Base-by-base conservation (phyloP, 2,888 invertebrate species). In the Ceramica pisi region DNA sequence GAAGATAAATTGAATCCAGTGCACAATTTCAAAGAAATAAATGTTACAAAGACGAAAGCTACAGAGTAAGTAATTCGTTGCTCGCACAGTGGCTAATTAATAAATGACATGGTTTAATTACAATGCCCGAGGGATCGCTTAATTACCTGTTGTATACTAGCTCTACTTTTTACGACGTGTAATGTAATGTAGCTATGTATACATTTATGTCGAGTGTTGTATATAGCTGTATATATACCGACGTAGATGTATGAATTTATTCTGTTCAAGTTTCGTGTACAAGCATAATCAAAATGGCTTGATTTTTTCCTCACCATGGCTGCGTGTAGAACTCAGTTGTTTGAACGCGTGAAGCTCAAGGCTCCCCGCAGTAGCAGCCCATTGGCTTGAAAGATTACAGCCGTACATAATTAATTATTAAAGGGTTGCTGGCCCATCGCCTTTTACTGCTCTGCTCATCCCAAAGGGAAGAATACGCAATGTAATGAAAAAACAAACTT, bases 401-500 rank as follows among this genome's bases (percentile, higher is more conserved):
- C 70, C 75, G 67, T 85, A 83, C 73, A 74, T 85, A 83, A 80
- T 85, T 74, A 77, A 85, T 85, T 67, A 85, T 72, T 59, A 83
- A 80, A 85, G 71, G 71, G 86, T 83, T 71, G 66, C 71, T 53
- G 50, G 72, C 46, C 71, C 70, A 71, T 74, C 83, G 81, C 81
- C 70, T 76, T 85, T 85, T 76, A 85, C 83, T 76, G 66, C 73
- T 74, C 81, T 80, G 68, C 72, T 81, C 71, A 80, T 85, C 86
- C 86, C 86, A 69, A 71, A 71, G 84, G 83, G 61, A 84, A 67
- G 81, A 80, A 75, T 72, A 78, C 84, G 71, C 78, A 79, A 70
- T 69, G 80, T 78, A 77, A 82, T 85, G 80, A 84, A 80, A 79
- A 80, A 86, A 78, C 80, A 82, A 82, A 75, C 87, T 75, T 74